Evolutionary conservation across 2,797 vertebrate species (phyloP).

Genomic region (Crenichthys baileyi): DNA sequence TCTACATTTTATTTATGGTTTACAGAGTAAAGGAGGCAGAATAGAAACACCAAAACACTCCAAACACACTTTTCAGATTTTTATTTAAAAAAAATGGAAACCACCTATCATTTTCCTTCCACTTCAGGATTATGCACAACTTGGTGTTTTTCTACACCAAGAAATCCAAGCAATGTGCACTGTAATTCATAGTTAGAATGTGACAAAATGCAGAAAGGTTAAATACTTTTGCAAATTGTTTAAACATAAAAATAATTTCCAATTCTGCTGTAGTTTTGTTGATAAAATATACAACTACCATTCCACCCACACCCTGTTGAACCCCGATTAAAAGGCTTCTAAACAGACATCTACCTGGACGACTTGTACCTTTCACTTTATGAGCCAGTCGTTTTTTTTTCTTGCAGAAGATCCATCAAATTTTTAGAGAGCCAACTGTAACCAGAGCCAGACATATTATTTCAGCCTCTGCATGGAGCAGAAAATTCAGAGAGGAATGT

Average conservation of each 20-base stretch:
- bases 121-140: too few relatives aligned
- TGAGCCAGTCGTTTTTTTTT: neutral
- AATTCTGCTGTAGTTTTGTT: neutral
- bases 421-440: slow-evolving; percentile 12
- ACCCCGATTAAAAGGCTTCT: neutral
- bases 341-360: neutral
- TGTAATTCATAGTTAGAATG: too few relatives aligned
- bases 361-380: slow-evolving; percentile 22
- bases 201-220: too few relatives aligned
- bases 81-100: too few relatives aligned
- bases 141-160: neutral
- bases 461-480: slow-evolving; percentile 10
- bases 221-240: too few relatives aligned
- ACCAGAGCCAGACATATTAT: slow-evolving; percentile 34
- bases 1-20: too few relatives aligned
- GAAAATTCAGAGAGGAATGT: slow-evolving; percentile 52
- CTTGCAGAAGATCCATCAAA: slow-evolving; percentile 1
- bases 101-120: too few relatives aligned
- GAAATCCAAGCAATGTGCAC: neutral
- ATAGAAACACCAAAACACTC: too few relatives aligned
- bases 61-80: too few relatives aligned
- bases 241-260: neutral
- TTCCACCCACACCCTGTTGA: neutral
- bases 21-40: too few relatives aligned
- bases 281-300: neutral